A percentile compares a stretch with the other conserved stretches of the same genome.
Conservation (phyloP, 2,113 vertebrate species). For the Plectropomus leopardus region DNA sequence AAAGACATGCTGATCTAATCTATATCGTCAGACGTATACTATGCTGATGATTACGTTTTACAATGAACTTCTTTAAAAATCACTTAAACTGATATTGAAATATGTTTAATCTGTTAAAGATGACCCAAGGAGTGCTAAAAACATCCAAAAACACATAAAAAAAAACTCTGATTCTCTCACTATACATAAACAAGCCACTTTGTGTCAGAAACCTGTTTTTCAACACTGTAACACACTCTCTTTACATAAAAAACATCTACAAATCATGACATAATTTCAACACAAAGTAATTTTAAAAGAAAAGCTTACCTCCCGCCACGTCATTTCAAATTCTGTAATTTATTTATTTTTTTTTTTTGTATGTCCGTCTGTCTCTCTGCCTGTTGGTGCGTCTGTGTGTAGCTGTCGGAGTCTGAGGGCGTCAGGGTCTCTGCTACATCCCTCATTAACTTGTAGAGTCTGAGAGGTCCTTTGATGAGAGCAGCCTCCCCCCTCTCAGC, state of each 20-base stretch:
- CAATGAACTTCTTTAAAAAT: no score
- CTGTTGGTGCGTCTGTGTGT: slow-evolving; percentile 21
- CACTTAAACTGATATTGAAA: no score
- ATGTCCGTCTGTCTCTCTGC: slow-evolving; percentile 21
- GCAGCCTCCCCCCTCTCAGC: slow-evolving; percentile 63
- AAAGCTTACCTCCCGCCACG: slow-evolving; percentile 82
- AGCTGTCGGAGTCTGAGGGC: slow-evolving; percentile 46
- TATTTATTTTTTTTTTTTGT: background rate
- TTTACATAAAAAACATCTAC: no score
- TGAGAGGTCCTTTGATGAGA: slow-evolving; percentile 76
- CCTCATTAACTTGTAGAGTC: slow-evolving; percentile 73
- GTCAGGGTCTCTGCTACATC: slow-evolving; percentile 57
- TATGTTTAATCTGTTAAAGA: no score
- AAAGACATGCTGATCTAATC: background rate
- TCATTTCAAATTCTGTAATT: slow-evolving; percentile 67
- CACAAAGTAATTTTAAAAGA: background rate
- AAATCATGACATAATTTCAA: background rate
- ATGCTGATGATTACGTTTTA: background rate
- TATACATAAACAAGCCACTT: background rate
- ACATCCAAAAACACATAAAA: background rate
- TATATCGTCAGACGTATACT: background rate
- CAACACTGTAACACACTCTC: no score
- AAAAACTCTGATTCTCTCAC: background rate
- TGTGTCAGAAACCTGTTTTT: no score
- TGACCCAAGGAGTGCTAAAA: no score